phyloP scores from a whole-genome alignment of 2,797 vertebrate species.

The Poecilia velifera region DNA sequence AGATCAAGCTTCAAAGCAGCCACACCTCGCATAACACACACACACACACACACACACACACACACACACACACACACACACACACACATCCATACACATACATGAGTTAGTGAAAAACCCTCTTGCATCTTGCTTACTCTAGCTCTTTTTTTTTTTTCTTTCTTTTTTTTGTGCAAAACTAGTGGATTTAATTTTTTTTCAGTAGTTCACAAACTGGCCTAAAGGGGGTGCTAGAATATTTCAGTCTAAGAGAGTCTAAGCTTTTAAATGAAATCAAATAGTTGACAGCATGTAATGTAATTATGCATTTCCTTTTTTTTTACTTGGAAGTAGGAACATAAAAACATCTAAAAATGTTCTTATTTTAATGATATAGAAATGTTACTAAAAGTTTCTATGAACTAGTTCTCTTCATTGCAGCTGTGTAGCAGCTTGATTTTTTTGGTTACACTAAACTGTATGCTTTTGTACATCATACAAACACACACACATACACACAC shows the following conservation, averaged over 20 bases:
- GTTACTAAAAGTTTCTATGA: neutral
- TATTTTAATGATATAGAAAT: neutral
- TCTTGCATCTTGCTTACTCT: neutral
- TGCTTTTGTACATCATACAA: neutral
- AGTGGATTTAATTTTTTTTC: neutral
- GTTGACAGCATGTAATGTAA: constrained; percentile 6
- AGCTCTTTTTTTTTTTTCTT: neutral
- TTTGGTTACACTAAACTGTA: too few species aligned
- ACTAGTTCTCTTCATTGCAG: neutral
- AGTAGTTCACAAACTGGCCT: constrained; percentile 19
- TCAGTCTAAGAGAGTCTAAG: neutral
- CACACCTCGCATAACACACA: neutral
- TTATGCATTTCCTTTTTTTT: constrained; percentile 3
- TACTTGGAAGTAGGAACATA: neutral
- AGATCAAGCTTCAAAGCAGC: constrained; percentile 56
- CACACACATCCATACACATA: neutral
- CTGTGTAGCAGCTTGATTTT: too few species aligned
- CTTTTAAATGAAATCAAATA: neutral
- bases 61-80: constrained; percentile 19
- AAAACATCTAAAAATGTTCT: neutral
- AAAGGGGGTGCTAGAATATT: constrained; percentile 47
- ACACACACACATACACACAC: neutral
- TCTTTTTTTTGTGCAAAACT: neutral
- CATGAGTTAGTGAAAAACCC: neutral
- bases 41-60: constrained; percentile 11